These are phyloP conservation scores for Ecliptopera silaceata DNA, from an alignment of 2,888 invertebrate species.

Conservation along the genomic window DNA sequence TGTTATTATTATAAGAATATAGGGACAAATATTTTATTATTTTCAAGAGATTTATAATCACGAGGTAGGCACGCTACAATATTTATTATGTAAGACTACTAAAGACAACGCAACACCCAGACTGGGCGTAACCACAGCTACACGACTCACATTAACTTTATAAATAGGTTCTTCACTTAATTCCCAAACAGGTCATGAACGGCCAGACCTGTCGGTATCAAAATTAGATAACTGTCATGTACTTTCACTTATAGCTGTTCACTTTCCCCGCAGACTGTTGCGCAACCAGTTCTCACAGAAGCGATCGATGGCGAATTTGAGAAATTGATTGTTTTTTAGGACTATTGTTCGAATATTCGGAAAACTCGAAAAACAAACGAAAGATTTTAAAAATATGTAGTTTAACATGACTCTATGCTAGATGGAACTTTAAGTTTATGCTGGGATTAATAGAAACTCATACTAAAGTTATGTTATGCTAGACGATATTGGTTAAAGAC, in stretches of 20 bases:
- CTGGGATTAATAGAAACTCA: no score
- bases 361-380: no score
- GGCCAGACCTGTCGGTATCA: slow-evolving; percentile 47
- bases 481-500: no score
- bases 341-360: not conserved
- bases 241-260: slow-evolving; percentile 77
- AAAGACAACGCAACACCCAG: not conserved
- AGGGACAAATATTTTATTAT: no score
- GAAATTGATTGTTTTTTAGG: slow-evolving; percentile 18
- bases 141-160: not conserved
- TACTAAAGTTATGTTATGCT: no score
- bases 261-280: slow-evolving; percentile 68
- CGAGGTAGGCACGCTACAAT: not conserved
- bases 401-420: no score
- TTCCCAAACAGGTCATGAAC: slow-evolving; percentile 40
- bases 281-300: slow-evolving; percentile 50
- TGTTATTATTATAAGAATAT: no score
- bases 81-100: not conserved
- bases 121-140: not conserved
- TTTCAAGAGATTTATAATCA: not conserved
- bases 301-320: slow-evolving; percentile 23
- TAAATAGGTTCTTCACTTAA: slow-evolving; percentile 34
- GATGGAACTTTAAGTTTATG: no score
- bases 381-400: no score
- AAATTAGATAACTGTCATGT: slow-evolving; percentile 75